Conservation (phyloP, 1,140 invertebrate genomes). For the Cydia splendana region DNA sequence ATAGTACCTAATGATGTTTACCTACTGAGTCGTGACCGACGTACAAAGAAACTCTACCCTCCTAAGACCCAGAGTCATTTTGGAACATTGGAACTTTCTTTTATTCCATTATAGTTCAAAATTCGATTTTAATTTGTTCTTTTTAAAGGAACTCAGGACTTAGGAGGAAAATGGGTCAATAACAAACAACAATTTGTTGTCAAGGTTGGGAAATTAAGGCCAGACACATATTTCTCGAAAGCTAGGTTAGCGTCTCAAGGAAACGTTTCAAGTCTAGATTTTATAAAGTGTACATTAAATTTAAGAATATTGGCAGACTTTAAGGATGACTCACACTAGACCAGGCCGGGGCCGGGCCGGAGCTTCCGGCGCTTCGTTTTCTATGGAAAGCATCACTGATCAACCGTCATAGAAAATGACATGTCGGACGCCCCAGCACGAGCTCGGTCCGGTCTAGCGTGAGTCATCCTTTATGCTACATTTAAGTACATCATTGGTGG, state of each 20-base stretch:
- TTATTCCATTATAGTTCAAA: no score
- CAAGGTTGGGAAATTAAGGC: conserved; percentile 28
- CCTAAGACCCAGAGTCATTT: no score
- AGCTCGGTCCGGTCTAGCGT: no score
- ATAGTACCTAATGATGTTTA: not conserved
- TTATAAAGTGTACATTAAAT: not conserved
- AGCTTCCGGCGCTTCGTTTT: no score
- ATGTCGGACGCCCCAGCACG: no score
- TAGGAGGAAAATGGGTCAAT: not conserved
- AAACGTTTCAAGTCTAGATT: not conserved
- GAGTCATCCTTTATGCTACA: not conserved
- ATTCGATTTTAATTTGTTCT: no score
- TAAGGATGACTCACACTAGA: no score
- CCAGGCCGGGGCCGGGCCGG: no score
- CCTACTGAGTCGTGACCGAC: not conserved
- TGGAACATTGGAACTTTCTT: no score
- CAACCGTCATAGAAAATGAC: no score
- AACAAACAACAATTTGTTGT: conserved; percentile 20
- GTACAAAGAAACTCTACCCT: conserved; percentile 14
- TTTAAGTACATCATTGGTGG: not conserved
- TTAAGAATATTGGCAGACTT: not conserved
- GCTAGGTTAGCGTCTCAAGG: conserved; percentile 15
- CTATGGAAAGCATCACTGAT: no score
- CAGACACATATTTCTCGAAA: conserved; percentile 10
- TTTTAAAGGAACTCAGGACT: no score